phyloP scores from a whole-genome alignment of 2,113 vertebrate species.

The Tachysurus fulvidraco region DNA sequence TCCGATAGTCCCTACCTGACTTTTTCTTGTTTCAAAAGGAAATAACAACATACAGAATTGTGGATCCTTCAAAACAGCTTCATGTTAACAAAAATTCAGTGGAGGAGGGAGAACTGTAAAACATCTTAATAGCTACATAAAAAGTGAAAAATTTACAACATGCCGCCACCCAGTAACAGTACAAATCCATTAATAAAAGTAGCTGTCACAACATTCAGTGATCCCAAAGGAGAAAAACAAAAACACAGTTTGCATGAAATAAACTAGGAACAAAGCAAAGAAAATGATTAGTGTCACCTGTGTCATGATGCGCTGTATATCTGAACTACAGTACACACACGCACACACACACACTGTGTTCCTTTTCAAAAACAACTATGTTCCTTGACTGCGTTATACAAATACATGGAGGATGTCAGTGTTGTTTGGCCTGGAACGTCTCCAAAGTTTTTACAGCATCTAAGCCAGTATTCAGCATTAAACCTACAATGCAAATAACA shows the following conservation, averaged over 20 bases:
- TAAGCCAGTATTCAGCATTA: neutral
- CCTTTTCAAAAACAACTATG: neutral
- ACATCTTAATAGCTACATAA: conserved; percentile 4
- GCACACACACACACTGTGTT: conserved; percentile 12
- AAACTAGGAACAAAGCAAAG: conserved; percentile 17
- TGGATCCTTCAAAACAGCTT: neutral
- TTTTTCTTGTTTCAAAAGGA: neutral
- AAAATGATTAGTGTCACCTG: conserved; percentile 1
- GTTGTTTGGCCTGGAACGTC: neutral
- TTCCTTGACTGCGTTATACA: neutral
- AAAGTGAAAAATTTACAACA: neutral
- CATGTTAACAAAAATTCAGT: neutral
- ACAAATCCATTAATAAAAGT: conserved; percentile 17
- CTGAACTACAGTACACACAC: conserved; percentile 4
- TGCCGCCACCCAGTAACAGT: neutral
- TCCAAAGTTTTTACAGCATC: neutral
- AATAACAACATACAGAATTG: neutral
- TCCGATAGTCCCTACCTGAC: neutral
- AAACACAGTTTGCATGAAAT: neutral
- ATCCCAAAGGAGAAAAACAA: conserved; percentile 6
- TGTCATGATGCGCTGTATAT: conserved; percentile 21
- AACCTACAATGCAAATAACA: neutral
- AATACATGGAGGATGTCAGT: neutral
- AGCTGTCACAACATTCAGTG: neutral
- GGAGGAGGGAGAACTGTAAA: neutral